Base-by-base conservation (phyloP, 2,797 vertebrate species). In the Premnoplex brunnescens region DNA sequence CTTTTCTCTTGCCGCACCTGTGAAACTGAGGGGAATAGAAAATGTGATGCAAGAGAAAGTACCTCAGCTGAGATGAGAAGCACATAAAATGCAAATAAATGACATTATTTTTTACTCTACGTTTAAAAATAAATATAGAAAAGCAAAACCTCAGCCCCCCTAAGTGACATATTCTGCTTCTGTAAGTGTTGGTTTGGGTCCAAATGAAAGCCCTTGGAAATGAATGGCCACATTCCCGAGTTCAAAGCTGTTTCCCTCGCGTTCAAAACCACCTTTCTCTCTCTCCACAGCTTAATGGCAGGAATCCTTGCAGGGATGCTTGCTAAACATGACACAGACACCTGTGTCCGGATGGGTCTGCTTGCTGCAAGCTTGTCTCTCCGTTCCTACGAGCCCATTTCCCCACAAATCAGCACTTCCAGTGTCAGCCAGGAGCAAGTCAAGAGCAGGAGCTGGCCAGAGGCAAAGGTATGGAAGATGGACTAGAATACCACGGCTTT, bases 261-360 rank as follows among this genome's bases (percentile, higher is more conserved):
- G 14, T 30, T 89, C 34, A 64, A n/a, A 91, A 9, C 23, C 36
- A 54, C 14, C 17, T 91, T 62, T 80, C 75, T 86, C 46, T 93
- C 71, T 91, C 64, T 93, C 78, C 56, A 26, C 97, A 99, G 99
- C 96, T 97, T 99, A 88, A 98, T 98, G 94, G 97, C 97, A 9
- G 98, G 98, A 37, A 91, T 99, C 44, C 98, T 99, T 27, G 97
- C 98, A 13, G 99, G 99, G 30, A 97, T 99, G 30, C 95, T 99
- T 15, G 97, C 97, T 82, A 93, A 93, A 17, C 91, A 94, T 16
- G 97, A 98, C 91, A 98, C 98, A 5, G 97, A 98, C 80, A 97
- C 91, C 81, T 99, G 99, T 81, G 97, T 99, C 55, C 96, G 86
- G 59, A 98, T 99, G 98, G 99, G 98, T 9, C 98, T 99, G 37